Evolutionary conservation across 2,888 invertebrate species (phyloP).

Genomic region (Eustalomyia histrio): DNA sequence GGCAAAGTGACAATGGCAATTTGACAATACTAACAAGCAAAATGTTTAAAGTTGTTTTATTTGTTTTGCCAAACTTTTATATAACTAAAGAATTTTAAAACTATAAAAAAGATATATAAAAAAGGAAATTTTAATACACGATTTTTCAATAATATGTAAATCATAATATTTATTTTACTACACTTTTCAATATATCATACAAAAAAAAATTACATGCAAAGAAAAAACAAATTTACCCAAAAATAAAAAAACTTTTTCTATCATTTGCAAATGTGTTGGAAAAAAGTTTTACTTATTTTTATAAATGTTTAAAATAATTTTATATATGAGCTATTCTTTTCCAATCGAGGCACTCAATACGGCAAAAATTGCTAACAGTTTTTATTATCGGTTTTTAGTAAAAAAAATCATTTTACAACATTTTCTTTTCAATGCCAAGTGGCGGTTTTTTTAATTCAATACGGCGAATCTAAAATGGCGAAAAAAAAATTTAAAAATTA

Average conservation of each 20-base stretch:
- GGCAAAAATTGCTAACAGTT: no score
- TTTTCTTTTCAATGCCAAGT: no score
- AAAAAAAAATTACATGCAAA: constrained; percentile 2
- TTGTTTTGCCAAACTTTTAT: constrained; percentile 42
- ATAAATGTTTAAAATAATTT: constrained; percentile 2
- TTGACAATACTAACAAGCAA: constrained; percentile 71
- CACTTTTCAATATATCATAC: constrained; percentile 24
- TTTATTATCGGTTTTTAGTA: no score
- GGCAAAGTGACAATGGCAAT: constrained; percentile 78
- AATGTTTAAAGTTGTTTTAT: constrained; percentile 44
- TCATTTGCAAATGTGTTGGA: constrained; percentile 31
- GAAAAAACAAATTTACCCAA: not conserved
- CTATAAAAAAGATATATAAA: not conserved
- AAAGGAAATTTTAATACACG: constrained; percentile 2
- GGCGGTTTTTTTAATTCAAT: no score
- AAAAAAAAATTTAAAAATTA: no score
- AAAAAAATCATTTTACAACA: no score
- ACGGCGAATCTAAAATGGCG: no score
- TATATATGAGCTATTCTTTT: no score
- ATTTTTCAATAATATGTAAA: constrained; percentile 51
- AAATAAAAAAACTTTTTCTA: constrained; percentile 21
- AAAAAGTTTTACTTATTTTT: constrained; percentile 19
- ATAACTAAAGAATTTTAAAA: constrained; percentile 18
- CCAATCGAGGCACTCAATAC: no score
- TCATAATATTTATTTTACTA: constrained; percentile 47